Evolutionary conservation across 2,113 vertebrate genomes (phyloP), one percentile per base, ranked within the genome.

Genomic region (Cyphomyrus discorhynchus): DNA sequence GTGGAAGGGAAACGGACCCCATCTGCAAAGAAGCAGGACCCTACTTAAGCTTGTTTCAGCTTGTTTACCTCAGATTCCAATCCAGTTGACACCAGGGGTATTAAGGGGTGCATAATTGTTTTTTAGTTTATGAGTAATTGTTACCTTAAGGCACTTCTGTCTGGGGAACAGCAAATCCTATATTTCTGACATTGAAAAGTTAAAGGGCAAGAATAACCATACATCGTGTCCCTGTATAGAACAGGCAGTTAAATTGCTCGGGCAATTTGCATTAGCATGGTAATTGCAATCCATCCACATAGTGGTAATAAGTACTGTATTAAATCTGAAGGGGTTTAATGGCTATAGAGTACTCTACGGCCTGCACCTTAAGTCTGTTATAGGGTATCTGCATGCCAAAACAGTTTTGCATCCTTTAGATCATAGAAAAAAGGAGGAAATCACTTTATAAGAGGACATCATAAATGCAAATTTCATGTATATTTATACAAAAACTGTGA

Each of bases 251-350:
- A 89, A 90, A 85, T 42, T n/a, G 56, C 27, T 66, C 24, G 27
- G 52, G 66, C 86, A 86, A 89, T 91, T 90, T 91, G 89, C 88
- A 90, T 90, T 89, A 70, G 46, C 74, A 89, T 66, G 49, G 84
- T 89, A 83, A 91, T 85, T 87, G 77, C 88, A 74, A 52, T 89
- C 88, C 19, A 82, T 88, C 62, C 84, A 66, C 58, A 47, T 87
- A 46, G 87, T 84, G 35, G 74, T 42, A 52, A 89, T 52, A 46
- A 89, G 45, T 85, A 80, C n/a, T 77, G 15, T 90, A 50, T 80
- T 88, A 88, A 89, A 52, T 49, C 86, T 58, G 86, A 83, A 49
- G 50, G 47, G 86, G 77, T 86, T 90, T 90, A 89, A 91, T 89
- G n/a, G 88, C 66, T 31, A 83, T n/a, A 82, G 42, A 80, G n/a